Evolutionary conservation across 2,113 vertebrate species (phyloP), one percentile per base, ranked within the genome.

Genomic region (Cryptotis parvus): DNA sequence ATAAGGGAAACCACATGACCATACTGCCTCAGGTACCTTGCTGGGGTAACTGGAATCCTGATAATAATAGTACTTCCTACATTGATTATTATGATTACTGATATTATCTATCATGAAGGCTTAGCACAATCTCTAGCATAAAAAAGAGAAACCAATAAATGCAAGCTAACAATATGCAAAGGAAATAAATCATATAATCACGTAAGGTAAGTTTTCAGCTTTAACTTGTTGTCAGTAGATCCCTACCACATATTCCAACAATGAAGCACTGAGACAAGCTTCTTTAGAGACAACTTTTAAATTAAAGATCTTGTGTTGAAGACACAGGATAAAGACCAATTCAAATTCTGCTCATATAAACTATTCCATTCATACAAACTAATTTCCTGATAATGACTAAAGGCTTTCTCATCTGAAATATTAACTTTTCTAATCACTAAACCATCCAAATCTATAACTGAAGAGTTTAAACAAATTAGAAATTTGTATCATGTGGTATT

Each of bases 121-220:
- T 12, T 61, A 72, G 65, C 45, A 76, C 10, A 86, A 39, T 41
- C 84, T 83, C 72, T 58, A 55, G 29, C 16, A 45, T 29, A 55
- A 6, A 68, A n/a, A 72, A 77, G 37, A 84, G 69, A 4, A 69
- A 11, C 33, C 49, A 75, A 52, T 73, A 92, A 65, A 87, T 66
- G 82, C 35, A 83, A 89, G 65, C 79, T 82, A 90, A 93, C 70
- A 65, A 24, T 68, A 75, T 26, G 74, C 33, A 84, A 90, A 80
- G 66, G 39, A 91, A 81, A 90, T 49, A 73, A 83, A 52, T n/a
- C 18, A 11, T 18, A 10, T 22, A 63, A 52, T 68, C 84, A 91
- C 55, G 75, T 73, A 75, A 79, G 74, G 75, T 29, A 66, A 35
- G 6, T 76, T 83, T 84, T 85, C 58, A 84, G 87, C 52, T 37